These are phyloP conservation scores for Pomatostomus ruficeps DNA, from an alignment of 2,113 vertebrate genomes.

Conservation along the genomic window DNA sequence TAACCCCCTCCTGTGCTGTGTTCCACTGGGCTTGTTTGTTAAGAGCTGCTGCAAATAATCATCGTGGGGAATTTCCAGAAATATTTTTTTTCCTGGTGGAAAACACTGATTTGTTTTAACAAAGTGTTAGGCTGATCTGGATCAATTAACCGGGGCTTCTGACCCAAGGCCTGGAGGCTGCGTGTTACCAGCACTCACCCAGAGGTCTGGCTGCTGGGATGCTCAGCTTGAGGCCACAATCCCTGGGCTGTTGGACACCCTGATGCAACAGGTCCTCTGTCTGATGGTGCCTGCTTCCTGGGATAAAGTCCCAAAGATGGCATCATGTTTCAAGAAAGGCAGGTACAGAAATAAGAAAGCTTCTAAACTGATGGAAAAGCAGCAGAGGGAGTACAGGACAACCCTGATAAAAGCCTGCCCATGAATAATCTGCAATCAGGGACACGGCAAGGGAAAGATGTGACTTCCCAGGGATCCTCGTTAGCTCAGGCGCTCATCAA, in stretches of 20 bases:
- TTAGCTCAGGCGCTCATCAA: not conserved
- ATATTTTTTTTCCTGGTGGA: not conserved
- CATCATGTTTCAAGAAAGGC: not conserved
- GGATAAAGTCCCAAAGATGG: not conserved
- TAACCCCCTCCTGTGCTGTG: not conserved
- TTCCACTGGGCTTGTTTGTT: not conserved
- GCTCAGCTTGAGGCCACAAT: rapidly evolving
- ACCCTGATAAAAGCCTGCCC: not conserved
- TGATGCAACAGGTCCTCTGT: rapidly evolving
- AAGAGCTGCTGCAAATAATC: not conserved
- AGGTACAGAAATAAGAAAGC: not conserved
- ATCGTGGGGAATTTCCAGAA: not conserved
- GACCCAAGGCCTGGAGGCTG: not conserved
- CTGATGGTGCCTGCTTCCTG: not conserved
- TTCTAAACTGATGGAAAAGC: rapidly evolving
- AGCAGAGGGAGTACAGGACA: not conserved
- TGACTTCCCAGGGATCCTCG: not conserved
- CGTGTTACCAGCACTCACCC: rapidly evolving
- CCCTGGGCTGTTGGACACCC: not conserved
- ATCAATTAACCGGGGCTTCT: not conserved
- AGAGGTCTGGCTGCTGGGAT: not conserved
- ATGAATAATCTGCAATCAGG: not conserved
- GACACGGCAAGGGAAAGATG: rapidly evolving
- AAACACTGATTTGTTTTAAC: not conserved
- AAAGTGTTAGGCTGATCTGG: not conserved